These are phyloP conservation scores for Poecilus cupreus DNA, from an alignment of 2,888 invertebrate genomes.

Conservation along the genomic window DNA sequence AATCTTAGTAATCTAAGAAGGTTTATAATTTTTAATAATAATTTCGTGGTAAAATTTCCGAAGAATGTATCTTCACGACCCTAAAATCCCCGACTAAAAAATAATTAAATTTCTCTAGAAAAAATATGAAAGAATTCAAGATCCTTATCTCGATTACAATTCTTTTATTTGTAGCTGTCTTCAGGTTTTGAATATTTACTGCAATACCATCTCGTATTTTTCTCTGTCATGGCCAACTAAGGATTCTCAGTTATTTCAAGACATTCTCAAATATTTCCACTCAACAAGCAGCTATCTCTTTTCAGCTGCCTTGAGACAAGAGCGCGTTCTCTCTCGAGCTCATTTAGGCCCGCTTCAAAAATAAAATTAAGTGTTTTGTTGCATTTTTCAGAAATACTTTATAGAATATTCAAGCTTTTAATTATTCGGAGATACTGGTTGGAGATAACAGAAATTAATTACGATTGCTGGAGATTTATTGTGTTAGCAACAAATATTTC, in stretches of 20 bases:
- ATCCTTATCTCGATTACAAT: no score
- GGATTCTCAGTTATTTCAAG: constrained; percentile 59
- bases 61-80: no score
- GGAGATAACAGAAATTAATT: background rate
- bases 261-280: constrained; percentile 48
- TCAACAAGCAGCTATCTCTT: background rate
- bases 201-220: constrained; percentile 52
- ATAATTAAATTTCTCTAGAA: background rate
- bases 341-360: background rate
- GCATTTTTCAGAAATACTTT: constrained; percentile 24
- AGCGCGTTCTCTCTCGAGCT: background rate
- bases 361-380: background rate
- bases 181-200: constrained; percentile 55
- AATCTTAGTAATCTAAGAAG: no score
- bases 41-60: no score
- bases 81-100: background rate
- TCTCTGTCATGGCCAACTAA: constrained; percentile 49
- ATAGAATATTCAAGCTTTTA: background rate
- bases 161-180: constrained; percentile 26
- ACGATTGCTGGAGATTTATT: background rate
- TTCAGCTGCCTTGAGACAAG: constrained; percentile 4
- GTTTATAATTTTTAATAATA: no score
- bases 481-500: no score
- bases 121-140: background rate
- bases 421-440: background rate